These are phyloP conservation scores for Drosophila atroscutellata DNA, from an alignment of 2,888 invertebrate genomes.

Conservation along the genomic window DNA sequence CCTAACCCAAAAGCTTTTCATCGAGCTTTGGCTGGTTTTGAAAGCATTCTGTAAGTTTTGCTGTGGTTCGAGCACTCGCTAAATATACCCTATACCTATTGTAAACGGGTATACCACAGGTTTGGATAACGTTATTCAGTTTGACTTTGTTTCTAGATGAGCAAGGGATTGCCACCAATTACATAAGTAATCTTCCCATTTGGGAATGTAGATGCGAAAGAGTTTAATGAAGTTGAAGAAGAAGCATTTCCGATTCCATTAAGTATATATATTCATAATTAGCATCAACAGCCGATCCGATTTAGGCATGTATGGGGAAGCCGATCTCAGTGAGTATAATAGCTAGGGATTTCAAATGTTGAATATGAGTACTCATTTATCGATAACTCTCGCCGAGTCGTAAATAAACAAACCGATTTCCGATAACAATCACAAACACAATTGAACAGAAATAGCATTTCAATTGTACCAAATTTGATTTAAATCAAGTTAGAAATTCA, in stretches of 20 bases:
- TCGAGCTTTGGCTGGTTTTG: neutral
- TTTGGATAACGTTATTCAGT: neutral
- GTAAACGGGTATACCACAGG: neutral
- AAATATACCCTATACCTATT: neutral
- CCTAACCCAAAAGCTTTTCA: neutral
- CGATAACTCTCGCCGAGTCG: neutral
- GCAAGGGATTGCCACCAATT: neutral
- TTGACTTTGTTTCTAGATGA: neutral
- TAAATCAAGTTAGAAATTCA: neutral
- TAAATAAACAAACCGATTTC: neutral
- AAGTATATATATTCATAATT: neutral
- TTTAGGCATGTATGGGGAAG: neutral
- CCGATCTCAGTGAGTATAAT: neutral
- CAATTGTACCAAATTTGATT: neutral
- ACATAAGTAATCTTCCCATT: neutral
- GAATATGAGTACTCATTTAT: neutral
- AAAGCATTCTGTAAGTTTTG: constrained; percentile 18
- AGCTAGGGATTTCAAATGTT: neutral
- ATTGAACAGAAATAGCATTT: neutral
- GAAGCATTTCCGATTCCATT: neutral
- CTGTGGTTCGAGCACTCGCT: constrained; percentile 22
- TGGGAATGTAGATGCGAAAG: neutral
- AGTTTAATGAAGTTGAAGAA: neutral
- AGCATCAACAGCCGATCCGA: neutral
- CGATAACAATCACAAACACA: neutral